Base-by-base conservation (phyloP, 53 echinoderm and acorn worm genomes). In the Holothuria scabra region DNA sequence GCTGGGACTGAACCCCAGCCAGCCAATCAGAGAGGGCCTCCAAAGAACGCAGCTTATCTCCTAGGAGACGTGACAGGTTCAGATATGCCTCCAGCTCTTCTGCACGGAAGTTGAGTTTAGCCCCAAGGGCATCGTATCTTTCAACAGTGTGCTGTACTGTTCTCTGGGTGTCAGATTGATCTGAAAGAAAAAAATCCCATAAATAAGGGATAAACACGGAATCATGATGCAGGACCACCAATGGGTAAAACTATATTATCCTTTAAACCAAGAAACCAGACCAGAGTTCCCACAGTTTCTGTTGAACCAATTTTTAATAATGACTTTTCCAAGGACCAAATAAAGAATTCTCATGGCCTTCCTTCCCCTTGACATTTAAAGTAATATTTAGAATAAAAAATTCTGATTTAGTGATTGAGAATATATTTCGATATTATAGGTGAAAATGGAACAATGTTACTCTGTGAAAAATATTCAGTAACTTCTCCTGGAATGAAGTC, bases 71-170 rank as follows among this genome's bases (percentile, higher is more conserved):
- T 44, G 92, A 91, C 58, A 99, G 86, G 86, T 94, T 92, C 48
- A 99, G 93, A 87, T 90, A 90, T 19, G 92, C 95, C 25, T 94
- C 93, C 64, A 99, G 66, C 58, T 99, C 99, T 76, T 94, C 94
- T 48, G 83, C 91, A 8, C 94, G 88, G 91, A 92, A 95, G 61
- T 60, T 88, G 76, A 99, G 86, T 80, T 92, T 95, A 74, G 67
- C 83, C 11, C 94, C 94, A 2, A 99, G 93, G 67, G 89, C 84
- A 56, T 95, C 88, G 84, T 95, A 99, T 31, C 99, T 90, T 62
- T 99, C 94, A 0, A 88, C 85, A 49, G 90, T 87, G 16, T 84
- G 89, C 81, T 74, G 87, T 29, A 95, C 95, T 4, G 89, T 88
- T 21, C 94, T 89, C 85, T 99, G 92, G 9, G 91, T 89, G 57